Base-by-base conservation (phyloP, 2,888 invertebrate species). In the Oxystoma pomonae region DNA sequence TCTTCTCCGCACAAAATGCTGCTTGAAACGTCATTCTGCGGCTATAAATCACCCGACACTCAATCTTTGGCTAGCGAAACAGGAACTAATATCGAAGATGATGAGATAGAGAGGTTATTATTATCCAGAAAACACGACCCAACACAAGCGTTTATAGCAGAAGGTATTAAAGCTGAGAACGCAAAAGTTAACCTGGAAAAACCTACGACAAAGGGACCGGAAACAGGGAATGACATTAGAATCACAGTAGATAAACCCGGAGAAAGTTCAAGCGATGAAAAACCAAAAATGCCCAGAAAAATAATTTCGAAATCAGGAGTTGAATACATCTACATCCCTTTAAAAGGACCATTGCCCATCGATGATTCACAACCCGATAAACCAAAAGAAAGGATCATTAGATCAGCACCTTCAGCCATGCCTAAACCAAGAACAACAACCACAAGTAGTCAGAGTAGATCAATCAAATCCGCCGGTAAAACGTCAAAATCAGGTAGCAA, bases 1-100 rank as follows among this genome's bases (percentile, higher is more conserved):
- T 93, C 94, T 1, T 94, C 94, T 16, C 94, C 94, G n/a, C 94
- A 94, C 82, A 91, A 90, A 78, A 92, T 93, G 88, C 83, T 94
- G 61, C 83, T 94, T 64, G 94, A 94, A 81, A 95, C 94, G 0
- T 94, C 94, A 0, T 95, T 95, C 78, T 94, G 94, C 79, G 94
- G 94, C 0, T 90, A 89, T 58, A 92, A 92, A 74, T 90, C 92
- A 0, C 75, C 76, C 1, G 71, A 72, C 51, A 56, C 59, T 5
- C 63, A 65, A 52, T 65, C 65, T 49, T 22, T 64, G 19, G 61
- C 63, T 59, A 60, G 55, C 20, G 76, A 73, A 57, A 67, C 74
- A 73, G 73, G 77, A 72, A 70, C 52, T 51, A 77, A 78, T 71
- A 70, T 70, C 2, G 77, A 78, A 63, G 66, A 81, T 55, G 84